Evolutionary conservation across 1,140 invertebrate species (phyloP).

Genomic region (Drosophila navojoa): DNA sequence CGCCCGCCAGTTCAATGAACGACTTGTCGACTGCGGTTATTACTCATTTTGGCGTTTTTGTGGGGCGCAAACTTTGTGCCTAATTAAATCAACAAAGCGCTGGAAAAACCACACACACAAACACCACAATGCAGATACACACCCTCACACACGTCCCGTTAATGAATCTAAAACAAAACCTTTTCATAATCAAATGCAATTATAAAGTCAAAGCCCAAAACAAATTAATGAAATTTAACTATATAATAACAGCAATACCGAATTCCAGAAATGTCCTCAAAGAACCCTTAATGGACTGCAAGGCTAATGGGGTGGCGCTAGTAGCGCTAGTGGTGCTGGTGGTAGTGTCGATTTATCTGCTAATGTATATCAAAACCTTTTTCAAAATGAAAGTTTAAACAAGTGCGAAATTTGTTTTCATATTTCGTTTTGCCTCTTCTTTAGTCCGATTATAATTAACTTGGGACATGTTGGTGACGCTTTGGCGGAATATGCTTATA

Average conservation of each 20-base stretch:
- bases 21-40: slow-evolving; percentile 49
- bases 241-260: slow-evolving; percentile 19
- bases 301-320: too few species aligned
- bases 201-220: slow-evolving; percentile 24
- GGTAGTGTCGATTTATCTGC: slow-evolving; percentile 6
- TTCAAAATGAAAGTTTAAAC: slow-evolving; percentile 37
- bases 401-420: slow-evolving; percentile 28
- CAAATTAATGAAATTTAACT: slow-evolving; percentile 33
- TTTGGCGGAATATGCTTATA: background rate
- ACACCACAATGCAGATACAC: background rate
- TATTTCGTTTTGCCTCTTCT: background rate
- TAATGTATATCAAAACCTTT: slow-evolving; percentile 36
- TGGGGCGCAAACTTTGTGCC: slow-evolving; percentile 60
- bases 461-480: slow-evolving; percentile 1
- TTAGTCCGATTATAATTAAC: slow-evolving; percentile 30
- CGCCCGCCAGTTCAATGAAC: slow-evolving; percentile 64
- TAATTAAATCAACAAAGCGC: slow-evolving; percentile 72
- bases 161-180: slow-evolving; percentile 18
- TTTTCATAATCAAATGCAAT: slow-evolving; percentile 54
- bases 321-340: background rate
- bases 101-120: slow-evolving; percentile 44
- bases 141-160: background rate
- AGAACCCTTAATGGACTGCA: slow-evolving; percentile 8
- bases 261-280: slow-evolving; percentile 3
- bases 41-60: slow-evolving; percentile 60